These are phyloP conservation scores for Cryptotermes secundus DNA, from an alignment of 1,140 invertebrate genomes.

Conservation along the genomic window DNA sequence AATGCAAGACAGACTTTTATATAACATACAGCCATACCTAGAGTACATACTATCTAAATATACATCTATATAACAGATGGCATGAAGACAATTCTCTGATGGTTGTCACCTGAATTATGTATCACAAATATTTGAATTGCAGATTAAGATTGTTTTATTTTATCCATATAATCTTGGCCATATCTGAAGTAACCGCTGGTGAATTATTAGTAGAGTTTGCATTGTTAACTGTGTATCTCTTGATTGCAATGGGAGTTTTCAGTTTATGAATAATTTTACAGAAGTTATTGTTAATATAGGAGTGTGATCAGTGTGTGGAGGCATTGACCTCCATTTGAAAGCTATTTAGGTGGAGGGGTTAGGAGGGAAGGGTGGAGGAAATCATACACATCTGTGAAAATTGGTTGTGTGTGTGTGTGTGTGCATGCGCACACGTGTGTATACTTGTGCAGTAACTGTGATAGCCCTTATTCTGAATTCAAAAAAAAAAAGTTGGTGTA, in stretches of 20 bases:
- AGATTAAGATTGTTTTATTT: neutral
- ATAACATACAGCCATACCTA: constrained; percentile 29
- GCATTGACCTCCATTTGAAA: neutral
- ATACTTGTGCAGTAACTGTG: constrained; percentile 33
- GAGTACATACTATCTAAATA: constrained; percentile 28
- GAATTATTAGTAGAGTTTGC: neutral
- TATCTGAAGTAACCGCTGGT: neutral
- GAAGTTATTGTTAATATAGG: neutral
- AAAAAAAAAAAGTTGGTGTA: constrained; percentile 15
- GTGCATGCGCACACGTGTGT: constrained; percentile 1
- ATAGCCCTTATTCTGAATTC: constrained; percentile 28
- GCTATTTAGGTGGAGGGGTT: constrained; percentile 14
- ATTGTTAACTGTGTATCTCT: constrained; percentile 22
- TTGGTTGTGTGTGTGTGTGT: neutral
- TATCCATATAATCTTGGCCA: constrained; percentile 21
- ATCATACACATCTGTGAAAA: constrained; percentile 25
- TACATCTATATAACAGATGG: constrained; percentile 25
- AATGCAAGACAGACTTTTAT: constrained; percentile 31
- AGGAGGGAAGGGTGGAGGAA: constrained; percentile 21
- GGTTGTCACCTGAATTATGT: constrained; percentile 2
- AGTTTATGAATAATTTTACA: constrained; percentile 27
- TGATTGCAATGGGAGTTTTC: constrained; percentile 11
- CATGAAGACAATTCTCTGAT: neutral
- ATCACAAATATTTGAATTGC: neutral
- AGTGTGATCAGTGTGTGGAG: constrained; percentile 13